Conservation (phyloP, 2,888 invertebrate genomes). For the Megamerina dolium region DNA sequence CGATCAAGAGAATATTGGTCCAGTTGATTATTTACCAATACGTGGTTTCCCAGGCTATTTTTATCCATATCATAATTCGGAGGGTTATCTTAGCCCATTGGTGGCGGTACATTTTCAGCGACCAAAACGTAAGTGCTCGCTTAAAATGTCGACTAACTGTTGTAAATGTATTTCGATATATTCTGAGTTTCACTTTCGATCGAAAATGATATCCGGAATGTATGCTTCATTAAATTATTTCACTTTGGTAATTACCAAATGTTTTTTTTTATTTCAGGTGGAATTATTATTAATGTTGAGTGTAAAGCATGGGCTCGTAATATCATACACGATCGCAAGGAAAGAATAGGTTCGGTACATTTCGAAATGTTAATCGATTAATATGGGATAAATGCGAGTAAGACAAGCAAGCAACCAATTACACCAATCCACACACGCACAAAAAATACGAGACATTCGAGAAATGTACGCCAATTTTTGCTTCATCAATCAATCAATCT, state of each 20-base stretch:
- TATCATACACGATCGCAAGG: slow-evolving; percentile 61
- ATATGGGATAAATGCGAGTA: slow-evolving; percentile 16
- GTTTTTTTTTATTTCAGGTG: slow-evolving; percentile 50
- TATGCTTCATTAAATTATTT: no score
- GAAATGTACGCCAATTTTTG: no score
- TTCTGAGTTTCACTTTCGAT: no score
- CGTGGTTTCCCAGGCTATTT: slow-evolving; percentile 84
- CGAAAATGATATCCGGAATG: no score
- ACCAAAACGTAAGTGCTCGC: slow-evolving; percentile 65
- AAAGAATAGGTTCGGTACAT: slow-evolving; percentile 65
- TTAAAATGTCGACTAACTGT: neutral
- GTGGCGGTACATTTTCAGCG: slow-evolving; percentile 80
- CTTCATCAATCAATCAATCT: no score
- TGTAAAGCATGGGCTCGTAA: slow-evolving; percentile 69
- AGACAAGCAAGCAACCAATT: slow-evolving; percentile 1
- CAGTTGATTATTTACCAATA: slow-evolving; percentile 72
- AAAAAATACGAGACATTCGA: neutral
- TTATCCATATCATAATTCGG: slow-evolving; percentile 81
- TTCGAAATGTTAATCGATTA: slow-evolving; percentile 64
- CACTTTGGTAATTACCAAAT: neutral
- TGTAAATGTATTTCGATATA: no score
- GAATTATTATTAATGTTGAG: slow-evolving; percentile 59
- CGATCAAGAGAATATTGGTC: slow-evolving; percentile 86
- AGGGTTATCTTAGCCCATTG: slow-evolving; percentile 82
- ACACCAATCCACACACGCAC: slow-evolving; percentile 2